Percentiles rank a stretch among this genome's conserved stretches.
Evolutionary conservation across 1,140 invertebrate species (phyloP).

Genomic region (Macrobrachium rosenbergii): DNA sequence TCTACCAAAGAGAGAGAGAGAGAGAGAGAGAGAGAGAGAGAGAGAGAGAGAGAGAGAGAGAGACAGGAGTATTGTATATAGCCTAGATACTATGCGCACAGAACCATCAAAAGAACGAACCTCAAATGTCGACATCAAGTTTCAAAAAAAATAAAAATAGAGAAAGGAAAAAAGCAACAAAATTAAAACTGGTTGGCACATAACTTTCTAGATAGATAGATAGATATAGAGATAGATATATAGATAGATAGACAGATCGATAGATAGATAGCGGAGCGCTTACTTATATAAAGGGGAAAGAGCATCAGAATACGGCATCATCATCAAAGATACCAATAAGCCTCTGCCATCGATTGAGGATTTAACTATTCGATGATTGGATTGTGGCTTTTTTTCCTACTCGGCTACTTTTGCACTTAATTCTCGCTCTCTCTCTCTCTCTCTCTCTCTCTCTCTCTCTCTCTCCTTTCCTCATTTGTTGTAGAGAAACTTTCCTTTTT

Average conservation of each 20-base stretch:
- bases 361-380: too few species aligned
- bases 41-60: slow-evolving; percentile 15
- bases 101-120: background rate
- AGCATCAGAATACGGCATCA: too few species aligned
- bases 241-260: slow-evolving; percentile 20
- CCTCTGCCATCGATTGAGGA: too few species aligned
- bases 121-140: too few species aligned
- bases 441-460: slow-evolving; percentile 26
- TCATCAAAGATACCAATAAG: too few species aligned
- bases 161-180: too few species aligned
- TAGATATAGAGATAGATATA: slow-evolving; percentile 35
- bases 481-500: too few species aligned
- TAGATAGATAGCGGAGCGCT: background rate
- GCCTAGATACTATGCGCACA: background rate
- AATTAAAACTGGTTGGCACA: too few species aligned
- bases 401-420: too few species aligned
- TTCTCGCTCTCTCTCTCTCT: slow-evolving; percentile 20
- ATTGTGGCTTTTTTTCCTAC: background rate
- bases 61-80: background rate
- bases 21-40: slow-evolving; percentile 12
- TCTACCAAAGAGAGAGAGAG: background rate
- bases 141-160: too few species aligned
- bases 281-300: background rate
- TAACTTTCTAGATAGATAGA: slow-evolving; percentile 1
- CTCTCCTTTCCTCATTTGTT: background rate